Evolutionary conservation across 2,797 vertebrate species (phyloP), one percentile per base, ranked within the genome.

Genomic region (Tadarida brasiliensis): DNA sequence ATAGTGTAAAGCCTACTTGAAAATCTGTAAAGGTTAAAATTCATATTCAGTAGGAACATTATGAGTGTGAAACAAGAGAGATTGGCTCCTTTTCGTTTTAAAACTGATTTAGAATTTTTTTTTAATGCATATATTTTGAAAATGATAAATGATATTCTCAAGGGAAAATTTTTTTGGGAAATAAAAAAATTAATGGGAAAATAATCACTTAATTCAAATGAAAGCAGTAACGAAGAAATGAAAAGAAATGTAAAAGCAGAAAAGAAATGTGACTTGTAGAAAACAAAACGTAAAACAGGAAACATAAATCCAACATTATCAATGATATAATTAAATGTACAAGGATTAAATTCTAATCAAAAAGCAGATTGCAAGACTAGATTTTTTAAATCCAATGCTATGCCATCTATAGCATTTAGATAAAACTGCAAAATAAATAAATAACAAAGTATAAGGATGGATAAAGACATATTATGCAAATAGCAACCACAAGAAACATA

Each of bases 1-100:
- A 26, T 20, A 47, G 12, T 78, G 6, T 73, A 82, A 97, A 2
- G 9, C n/a, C 51, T 70, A 88, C 22, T 47, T 78, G 80, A 51
- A 95, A 80, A 70, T 74, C 76, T 87, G 90, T 83, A 95, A 90
- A 56, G n/a, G 20, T 71, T 87, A 76, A 83, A 87, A 73, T 80
- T 67, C n/a, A 30, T 67, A 78, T 44, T 67, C 3, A 49, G 22
- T 35, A 70, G 30, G 33, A 88, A 24, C 14, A 6, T 15, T 61
- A 28, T 20, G 26, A 88, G 14, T 65, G 5, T 77, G 71, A 65
- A 85, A 54, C 19, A 87, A 87, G n/a, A 85, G 22, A 83, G 56
- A 44, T 73, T 24, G 57, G 20, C 20, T 86, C 49, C 22, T 90
- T 84, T 81, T 7, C 22, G 35, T 85, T 89, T 89, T 51, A 81